These are phyloP conservation scores for Albula goreensis DNA, from an alignment of 2,113 vertebrate genomes.

Conservation along the genomic window DNA sequence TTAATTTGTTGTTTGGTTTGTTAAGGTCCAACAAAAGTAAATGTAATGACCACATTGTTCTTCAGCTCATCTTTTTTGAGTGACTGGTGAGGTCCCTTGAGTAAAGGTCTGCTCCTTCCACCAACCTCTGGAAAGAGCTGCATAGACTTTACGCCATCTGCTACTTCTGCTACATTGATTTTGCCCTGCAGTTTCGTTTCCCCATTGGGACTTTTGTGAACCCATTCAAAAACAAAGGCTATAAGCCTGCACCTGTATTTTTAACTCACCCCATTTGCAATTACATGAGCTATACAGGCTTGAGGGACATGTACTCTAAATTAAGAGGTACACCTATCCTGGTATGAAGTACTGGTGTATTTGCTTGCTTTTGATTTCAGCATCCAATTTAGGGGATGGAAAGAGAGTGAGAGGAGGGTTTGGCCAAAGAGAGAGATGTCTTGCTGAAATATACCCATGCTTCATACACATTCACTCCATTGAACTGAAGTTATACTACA, in stretches of 20 bases:
- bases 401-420: too few species aligned
- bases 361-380: too few species aligned
- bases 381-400: too few species aligned
- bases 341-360: too few species aligned
- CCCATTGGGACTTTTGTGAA: not conserved
- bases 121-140: not conserved
- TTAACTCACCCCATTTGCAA: not conserved
- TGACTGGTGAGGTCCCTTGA: not conserved
- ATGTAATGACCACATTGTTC: too few species aligned
- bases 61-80: not conserved
- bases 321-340: too few species aligned
- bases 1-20: not conserved
- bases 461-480: too few species aligned
- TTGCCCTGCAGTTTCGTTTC: slow-evolving; percentile 25
- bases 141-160: not conserved
- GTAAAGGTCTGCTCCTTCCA: not conserved
- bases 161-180: slow-evolving; percentile 33
- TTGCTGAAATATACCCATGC: too few species aligned
- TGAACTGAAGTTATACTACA: too few species aligned
- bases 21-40: not conserved
- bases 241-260: not conserved
- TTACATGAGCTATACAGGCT: too few species aligned
- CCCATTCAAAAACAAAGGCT: not conserved
- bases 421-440: too few species aligned
- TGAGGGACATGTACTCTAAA: too few species aligned